A percentile compares a stretch with the other conserved stretches of the same genome.
Evolutionary conservation across 1,140 invertebrate genomes (phyloP).

Genomic region (Nymphalis io): DNA sequence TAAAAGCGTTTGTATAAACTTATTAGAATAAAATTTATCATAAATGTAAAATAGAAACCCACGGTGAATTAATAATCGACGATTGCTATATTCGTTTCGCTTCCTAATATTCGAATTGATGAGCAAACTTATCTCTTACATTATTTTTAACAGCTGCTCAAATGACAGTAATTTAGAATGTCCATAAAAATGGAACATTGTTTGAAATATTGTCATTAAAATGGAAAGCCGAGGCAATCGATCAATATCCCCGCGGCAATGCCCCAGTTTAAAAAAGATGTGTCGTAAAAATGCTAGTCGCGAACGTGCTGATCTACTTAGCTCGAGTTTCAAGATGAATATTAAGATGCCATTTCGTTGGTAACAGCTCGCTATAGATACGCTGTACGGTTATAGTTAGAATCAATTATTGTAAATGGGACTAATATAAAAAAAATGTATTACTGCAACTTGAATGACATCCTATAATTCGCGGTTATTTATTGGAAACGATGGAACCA

Average conservation of each 20-base stretch:
- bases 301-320: conserved; percentile 39
- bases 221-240: conserved; percentile 41
- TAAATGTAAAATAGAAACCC: not conserved
- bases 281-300: conserved; percentile 46
- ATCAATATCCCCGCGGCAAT: conserved; percentile 48
- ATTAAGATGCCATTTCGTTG: conserved; percentile 27
- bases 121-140: not conserved
- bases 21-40: not conserved
- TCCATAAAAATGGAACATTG: conserved; percentile 23
- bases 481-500: too few relatives aligned
- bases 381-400: not conserved
- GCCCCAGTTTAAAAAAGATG: conserved; percentile 46
- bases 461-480: too few relatives aligned
- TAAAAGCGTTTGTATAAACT: too few relatives aligned
- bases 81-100: not conserved
- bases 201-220: conserved; percentile 40
- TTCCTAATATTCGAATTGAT: not conserved
- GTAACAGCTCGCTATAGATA: conserved; percentile 6
- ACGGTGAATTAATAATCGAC: not conserved
- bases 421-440: not conserved
- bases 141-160: not conserved
- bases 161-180: not conserved
- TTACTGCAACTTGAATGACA: not conserved
- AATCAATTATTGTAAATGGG: not conserved
- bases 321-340: conserved; percentile 33